These are phyloP conservation scores for Leucoma salicis DNA, from an alignment of 2,888 invertebrate species.

Conservation along the genomic window DNA sequence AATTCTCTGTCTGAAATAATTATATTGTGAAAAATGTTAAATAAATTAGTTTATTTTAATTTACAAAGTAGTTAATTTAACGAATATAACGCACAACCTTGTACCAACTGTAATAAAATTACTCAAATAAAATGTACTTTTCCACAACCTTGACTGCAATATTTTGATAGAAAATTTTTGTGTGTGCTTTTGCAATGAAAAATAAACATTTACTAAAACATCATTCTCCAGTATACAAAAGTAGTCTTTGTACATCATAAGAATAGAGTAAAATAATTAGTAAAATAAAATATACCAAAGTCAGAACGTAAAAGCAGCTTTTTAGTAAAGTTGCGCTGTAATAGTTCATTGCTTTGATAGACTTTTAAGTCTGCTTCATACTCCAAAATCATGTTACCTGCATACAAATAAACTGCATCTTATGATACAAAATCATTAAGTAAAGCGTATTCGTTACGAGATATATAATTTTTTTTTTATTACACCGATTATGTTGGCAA, in stretches of 20 bases:
- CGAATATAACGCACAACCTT: slow-evolving; percentile 64
- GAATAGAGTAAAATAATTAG: not conserved
- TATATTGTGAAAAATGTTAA: not conserved
- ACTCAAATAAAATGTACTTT: slow-evolving; percentile 31
- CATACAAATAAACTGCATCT: too few species aligned
- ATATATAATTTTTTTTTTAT: slow-evolving; percentile 21
- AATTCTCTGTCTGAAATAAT: not conserved
- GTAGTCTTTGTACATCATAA: slow-evolving; percentile 7
- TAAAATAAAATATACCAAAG: not conserved
- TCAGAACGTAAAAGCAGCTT: not conserved
- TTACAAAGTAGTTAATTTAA: slow-evolving; percentile 21
- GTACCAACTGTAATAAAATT: slow-evolving; percentile 41
- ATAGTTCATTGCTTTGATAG: too few species aligned
- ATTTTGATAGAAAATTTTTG: slow-evolving; percentile 44
- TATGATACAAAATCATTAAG: too few species aligned
- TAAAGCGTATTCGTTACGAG: slow-evolving; percentile 19
- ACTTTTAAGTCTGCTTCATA: too few species aligned
- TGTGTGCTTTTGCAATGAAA: slow-evolving; percentile 41
- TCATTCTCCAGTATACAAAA: slow-evolving; percentile 19
- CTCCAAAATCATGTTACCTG: too few species aligned
- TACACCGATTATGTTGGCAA: slow-evolving; percentile 34
- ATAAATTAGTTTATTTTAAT: not conserved
- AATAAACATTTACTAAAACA: too few species aligned
- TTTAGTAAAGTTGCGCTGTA: too few species aligned
- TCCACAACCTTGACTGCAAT: slow-evolving; percentile 36